Conservation (phyloP, 2,888 invertebrate species). For the Dermolepida albohirtum region DNA sequence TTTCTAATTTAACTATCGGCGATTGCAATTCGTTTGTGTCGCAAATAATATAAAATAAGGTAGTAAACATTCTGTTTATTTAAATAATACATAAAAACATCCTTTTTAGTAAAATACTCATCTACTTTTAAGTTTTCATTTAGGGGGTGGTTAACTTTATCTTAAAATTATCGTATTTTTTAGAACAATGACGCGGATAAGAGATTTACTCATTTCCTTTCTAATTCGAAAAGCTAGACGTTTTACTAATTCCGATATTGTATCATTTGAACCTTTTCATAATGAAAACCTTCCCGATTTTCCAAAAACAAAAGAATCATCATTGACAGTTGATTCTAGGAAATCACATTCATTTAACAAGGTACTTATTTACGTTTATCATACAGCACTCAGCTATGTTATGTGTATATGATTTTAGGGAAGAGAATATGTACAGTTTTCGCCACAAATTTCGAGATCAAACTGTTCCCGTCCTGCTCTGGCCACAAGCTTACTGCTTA, state of each 20-base stretch:
- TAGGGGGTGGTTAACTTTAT: no score
- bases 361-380: constrained; percentile 12
- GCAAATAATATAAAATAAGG: no score
- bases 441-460: constrained; percentile 49
- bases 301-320: constrained; percentile 67
- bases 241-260: constrained; percentile 59
- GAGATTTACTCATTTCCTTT: constrained; percentile 58
- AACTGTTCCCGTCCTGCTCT: constrained; percentile 60
- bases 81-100: no score
- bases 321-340: constrained; percentile 66
- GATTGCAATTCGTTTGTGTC: no score
- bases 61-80: no score
- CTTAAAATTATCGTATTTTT: not conserved
- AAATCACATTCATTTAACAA: constrained; percentile 56
- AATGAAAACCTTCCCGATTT: constrained; percentile 67
- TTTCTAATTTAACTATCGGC: no score
- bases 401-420: constrained; percentile 48
- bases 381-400: no score
- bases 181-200: constrained; percentile 56
- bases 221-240: constrained; percentile 56
- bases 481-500: constrained; percentile 58
- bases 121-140: no score
- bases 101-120: no score
- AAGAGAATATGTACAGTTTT: constrained; percentile 57
- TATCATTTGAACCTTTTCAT: constrained; percentile 73